Base-by-base conservation (phyloP, 1,140 invertebrate species). In the Eupristina koningsbergeri region DNA sequence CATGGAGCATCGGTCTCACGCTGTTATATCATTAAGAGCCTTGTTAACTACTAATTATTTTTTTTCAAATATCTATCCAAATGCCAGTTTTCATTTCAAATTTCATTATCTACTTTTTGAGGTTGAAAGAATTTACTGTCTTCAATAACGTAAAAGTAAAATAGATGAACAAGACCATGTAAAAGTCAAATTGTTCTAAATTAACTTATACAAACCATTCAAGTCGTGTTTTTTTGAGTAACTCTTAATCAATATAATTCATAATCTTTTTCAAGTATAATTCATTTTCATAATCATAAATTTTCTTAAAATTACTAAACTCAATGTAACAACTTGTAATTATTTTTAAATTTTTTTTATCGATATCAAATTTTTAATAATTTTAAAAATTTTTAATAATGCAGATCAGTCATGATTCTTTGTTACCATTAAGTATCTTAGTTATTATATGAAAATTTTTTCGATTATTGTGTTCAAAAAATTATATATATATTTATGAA, bases 31-130 rank as follows among this genome's bases (percentile, higher is more conserved):
- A 19, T 85, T 82, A 69, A 74, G 34, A 82, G 47, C 75, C 80
- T 76, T 41, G 74, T 71, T 75, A 79, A 82, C 34, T 81, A 77
- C 64, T 85, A 63, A 47, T 81, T 81, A n/a, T 39, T 29, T 64
- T 15, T 36, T 58, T 26, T 41, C 36, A 8, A 71, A 36, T 19
- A 71, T 11, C 36, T 39, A 31, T 41, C 67, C 17, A 39, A 71
- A 26, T 11, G n/a, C 41, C n/a, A 71, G 41, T 36, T 71, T 13
- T 71, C 41, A 2, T 36, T 41, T 41, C 36, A n/a, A 71, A 41
- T 50, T 29, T 47, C n/a, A 22, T 63, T 36, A 41, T 6, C 34
- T 80, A 7, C 17, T 31, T 69, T 76, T 47, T 77, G 3, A 3
- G n/a, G 45, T 34, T 47, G 29, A 17, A 19, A 31, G 6, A 50